phyloP scores from a whole-genome alignment of 2,888 invertebrate species.

The Leucophenga montana region DNA sequence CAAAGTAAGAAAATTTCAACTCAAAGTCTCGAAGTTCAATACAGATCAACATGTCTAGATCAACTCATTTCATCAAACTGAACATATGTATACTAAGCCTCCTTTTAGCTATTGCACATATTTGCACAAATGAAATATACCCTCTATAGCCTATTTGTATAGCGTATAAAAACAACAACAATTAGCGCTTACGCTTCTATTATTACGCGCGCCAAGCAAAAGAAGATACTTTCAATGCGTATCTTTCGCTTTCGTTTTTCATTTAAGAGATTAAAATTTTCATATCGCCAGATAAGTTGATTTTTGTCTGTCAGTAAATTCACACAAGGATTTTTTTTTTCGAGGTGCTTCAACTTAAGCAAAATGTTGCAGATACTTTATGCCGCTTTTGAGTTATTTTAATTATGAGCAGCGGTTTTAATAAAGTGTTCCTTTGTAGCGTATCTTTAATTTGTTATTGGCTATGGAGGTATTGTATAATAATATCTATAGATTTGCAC shows the following conservation, averaged over 20 bases:
- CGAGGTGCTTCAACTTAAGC: too few relatives aligned
- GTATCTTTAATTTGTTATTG: not conserved
- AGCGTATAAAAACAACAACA: too few relatives aligned
- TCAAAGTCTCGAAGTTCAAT: too few relatives aligned
- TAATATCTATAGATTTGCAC: too few relatives aligned
- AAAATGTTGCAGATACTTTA: not conserved
- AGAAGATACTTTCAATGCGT: not conserved
- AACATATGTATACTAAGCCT: too few relatives aligned
- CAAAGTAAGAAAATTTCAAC: too few relatives aligned
- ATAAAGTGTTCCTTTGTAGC: not conserved
- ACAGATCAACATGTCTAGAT: too few relatives aligned
- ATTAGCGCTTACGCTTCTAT: not conserved
- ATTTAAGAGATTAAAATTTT: conserved; percentile 16
- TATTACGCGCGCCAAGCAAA: not conserved
- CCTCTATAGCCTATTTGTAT: too few relatives aligned
- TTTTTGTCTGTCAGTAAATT: conserved; percentile 14
- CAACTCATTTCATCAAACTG: too few relatives aligned
- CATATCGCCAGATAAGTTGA: conserved; percentile 7
- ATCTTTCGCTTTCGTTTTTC: not conserved
- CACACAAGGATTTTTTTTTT: not conserved
- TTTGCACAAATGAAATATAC: too few relatives aligned
- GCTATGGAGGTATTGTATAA: too few relatives aligned
- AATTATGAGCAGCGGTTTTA: conserved; percentile 9
- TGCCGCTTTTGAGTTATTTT: conserved; percentile 2
- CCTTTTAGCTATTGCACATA: too few relatives aligned